Evolutionary conservation across 1,140 invertebrate species (phyloP).

Genomic region (Atta cephalotes): DNA sequence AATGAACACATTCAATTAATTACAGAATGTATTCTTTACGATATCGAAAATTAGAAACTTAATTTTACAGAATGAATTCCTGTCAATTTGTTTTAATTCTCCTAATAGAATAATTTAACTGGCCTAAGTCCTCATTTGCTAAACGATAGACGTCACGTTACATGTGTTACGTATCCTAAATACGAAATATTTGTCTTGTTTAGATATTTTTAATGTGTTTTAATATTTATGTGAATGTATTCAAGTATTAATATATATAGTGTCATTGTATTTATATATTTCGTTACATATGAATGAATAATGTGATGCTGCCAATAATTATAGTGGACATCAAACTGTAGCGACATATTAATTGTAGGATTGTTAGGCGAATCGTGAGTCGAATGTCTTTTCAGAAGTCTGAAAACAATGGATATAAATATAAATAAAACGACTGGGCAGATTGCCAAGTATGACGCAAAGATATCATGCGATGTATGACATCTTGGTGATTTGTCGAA

Average conservation of each 20-base stretch:
- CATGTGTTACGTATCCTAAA: neutral
- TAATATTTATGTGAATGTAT: slow-evolving; percentile 34
- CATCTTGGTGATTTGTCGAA: slow-evolving; percentile 67
- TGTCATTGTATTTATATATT: slow-evolving; percentile 48
- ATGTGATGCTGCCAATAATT: slow-evolving; percentile 62
- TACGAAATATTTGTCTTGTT: slow-evolving; percentile 31
- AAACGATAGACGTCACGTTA: slow-evolving; percentile 26
- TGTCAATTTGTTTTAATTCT: slow-evolving; percentile 28
- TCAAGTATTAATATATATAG: slow-evolving; percentile 34
- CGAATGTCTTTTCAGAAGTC: slow-evolving; percentile 43
- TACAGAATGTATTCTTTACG: neutral
- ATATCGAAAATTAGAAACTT: neutral
- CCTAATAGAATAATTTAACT: slow-evolving; percentile 46
- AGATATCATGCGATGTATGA: neutral
- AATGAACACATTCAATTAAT: neutral
- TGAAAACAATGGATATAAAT: slow-evolving; percentile 55
- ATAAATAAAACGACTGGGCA: slow-evolving; percentile 41
- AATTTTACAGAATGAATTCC: neutral
- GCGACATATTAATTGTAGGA: slow-evolving; percentile 53
- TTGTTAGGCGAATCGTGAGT: slow-evolving; percentile 22
- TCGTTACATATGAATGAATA: slow-evolving; percentile 50
- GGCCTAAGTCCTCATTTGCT: slow-evolving; percentile 61
- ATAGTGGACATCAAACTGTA: slow-evolving; percentile 55
- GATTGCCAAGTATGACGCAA: slow-evolving; percentile 62
- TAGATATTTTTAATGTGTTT: slow-evolving; percentile 49